Percentiles rank a stretch among this genome's conserved stretches.
phyloP scores from a whole-genome alignment of 2,888 invertebrate species.

The Pollenia griseotomentosa region DNA sequence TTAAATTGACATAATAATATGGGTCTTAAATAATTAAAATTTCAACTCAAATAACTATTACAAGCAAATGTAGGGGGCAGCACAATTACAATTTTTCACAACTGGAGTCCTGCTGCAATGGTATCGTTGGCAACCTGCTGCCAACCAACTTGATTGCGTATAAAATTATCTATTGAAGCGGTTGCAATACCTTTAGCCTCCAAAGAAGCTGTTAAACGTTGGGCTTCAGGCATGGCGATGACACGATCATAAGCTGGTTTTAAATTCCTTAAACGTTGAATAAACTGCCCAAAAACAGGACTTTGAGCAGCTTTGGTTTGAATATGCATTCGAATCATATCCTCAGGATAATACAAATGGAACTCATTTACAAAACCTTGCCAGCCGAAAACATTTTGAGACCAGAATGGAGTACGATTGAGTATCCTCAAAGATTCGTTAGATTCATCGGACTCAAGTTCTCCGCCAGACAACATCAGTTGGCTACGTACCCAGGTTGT shows the following conservation, averaged over 20 bases:
- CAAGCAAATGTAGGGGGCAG: too few relatives aligned
- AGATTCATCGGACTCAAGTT: conserved; percentile 76
- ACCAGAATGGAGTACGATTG: conserved; percentile 77
- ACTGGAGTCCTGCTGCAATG: neutral
- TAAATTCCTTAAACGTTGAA: conserved; percentile 76
- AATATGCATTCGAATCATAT: conserved; percentile 76
- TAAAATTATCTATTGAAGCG: conserved; percentile 76
- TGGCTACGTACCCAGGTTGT: conserved; percentile 78
- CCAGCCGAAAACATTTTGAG: conserved; percentile 78
- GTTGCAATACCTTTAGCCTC: conserved; percentile 78
- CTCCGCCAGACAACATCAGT: conserved; percentile 74
- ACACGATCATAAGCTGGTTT: conserved; percentile 80
- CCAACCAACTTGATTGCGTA: conserved; percentile 81
- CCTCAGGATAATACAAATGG: conserved; percentile 77
- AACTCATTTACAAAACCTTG: conserved; percentile 81
- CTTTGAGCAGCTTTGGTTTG: conserved; percentile 77
- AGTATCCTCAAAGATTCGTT: conserved; percentile 76
- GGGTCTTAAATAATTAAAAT: too few relatives aligned
- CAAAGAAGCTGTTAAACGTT: conserved; percentile 75
- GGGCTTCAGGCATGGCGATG: conserved; percentile 75
- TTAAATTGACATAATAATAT: too few relatives aligned
- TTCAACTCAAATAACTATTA: too few relatives aligned
- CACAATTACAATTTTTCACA: neutral
- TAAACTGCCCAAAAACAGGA: conserved; percentile 79
- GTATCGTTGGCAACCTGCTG: conserved; percentile 24